Evolutionary conservation across 2,113 vertebrate species (phyloP).

Genomic region (Balaenoptera acutorostrata): DNA sequence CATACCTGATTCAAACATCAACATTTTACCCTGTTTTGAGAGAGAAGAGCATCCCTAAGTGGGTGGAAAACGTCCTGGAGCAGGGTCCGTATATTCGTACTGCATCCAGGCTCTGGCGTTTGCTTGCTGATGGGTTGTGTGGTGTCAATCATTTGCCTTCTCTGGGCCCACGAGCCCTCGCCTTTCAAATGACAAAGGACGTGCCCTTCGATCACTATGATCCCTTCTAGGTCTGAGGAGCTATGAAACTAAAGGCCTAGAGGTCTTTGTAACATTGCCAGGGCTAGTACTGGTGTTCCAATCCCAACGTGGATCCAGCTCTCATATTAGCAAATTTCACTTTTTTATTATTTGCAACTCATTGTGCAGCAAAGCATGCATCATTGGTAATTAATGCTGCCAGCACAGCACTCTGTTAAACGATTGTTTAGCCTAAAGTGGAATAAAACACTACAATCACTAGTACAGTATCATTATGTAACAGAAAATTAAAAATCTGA

Average conservation of each 20-base stretch:
- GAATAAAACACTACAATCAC: slow-evolving; percentile 76
- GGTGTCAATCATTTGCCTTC: neutral
- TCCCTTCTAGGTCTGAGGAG: neutral
- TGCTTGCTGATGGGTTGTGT: fast-evolving
- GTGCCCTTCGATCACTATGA: neutral
- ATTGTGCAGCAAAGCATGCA: slow-evolving; percentile 76
- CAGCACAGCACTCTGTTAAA: slow-evolving; percentile 73
- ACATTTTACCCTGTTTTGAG: neutral
- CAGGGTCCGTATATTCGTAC: fast-evolving
- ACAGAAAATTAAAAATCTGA: slow-evolving; percentile 84
- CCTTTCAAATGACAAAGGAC: neutral
- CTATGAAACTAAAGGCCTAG: neutral
- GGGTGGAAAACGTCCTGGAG: fast-evolving
- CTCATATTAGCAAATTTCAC: slow-evolving; percentile 24
- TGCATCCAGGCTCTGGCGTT: fast-evolving
- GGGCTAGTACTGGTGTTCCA: fast-evolving
- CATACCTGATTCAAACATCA: neutral
- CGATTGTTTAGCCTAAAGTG: slow-evolving; percentile 78
- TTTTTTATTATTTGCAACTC: slow-evolving; percentile 70
- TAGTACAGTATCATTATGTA: slow-evolving; percentile 80
- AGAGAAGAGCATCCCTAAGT: neutral
- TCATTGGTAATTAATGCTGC: slow-evolving; percentile 81
- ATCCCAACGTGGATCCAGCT: neutral
- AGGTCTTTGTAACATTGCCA: fast-evolving
- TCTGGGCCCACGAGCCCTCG: neutral